Evolutionary conservation across 2,797 vertebrate species (phyloP).

Genomic region (Lerista edwardsae): DNA sequence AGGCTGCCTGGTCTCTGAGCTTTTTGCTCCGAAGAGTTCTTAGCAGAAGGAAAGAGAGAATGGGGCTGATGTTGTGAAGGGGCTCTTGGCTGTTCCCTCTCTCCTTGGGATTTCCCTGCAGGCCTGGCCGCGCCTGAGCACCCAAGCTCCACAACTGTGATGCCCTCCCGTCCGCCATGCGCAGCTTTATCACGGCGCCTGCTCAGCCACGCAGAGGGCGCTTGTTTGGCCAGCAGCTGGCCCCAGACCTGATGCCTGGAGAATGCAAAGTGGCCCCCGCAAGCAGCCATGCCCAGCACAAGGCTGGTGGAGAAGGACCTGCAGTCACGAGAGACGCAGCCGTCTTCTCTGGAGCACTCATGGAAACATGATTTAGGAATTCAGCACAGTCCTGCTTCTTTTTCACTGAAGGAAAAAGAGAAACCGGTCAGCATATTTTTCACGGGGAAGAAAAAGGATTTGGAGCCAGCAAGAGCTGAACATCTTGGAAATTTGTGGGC

Average conservation of each 20-base stretch:
- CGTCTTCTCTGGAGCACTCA: neutral
- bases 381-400: neutral
- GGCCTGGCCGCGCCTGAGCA: neutral
- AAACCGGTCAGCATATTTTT: no score
- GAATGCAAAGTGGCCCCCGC: neutral
- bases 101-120: neutral
- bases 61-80: no score
- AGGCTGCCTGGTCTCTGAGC: neutral
- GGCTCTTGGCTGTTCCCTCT: neutral
- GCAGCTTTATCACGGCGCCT: neutral
- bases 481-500: conserved; percentile 53
- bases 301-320: neutral
- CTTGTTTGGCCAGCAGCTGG: no score
- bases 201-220: neutral
- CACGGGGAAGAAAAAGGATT: neutral
- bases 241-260: neutral
- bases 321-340: neutral
- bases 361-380: neutral
- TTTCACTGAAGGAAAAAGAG: neutral
- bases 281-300: no score
- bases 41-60: neutral
- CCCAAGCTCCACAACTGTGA: neutral
- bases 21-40: no score
- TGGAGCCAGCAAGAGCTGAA: neutral
- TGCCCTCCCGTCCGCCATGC: neutral